Base-by-base conservation (phyloP, 2,888 invertebrate species). In the Blastobasis adustella region DNA sequence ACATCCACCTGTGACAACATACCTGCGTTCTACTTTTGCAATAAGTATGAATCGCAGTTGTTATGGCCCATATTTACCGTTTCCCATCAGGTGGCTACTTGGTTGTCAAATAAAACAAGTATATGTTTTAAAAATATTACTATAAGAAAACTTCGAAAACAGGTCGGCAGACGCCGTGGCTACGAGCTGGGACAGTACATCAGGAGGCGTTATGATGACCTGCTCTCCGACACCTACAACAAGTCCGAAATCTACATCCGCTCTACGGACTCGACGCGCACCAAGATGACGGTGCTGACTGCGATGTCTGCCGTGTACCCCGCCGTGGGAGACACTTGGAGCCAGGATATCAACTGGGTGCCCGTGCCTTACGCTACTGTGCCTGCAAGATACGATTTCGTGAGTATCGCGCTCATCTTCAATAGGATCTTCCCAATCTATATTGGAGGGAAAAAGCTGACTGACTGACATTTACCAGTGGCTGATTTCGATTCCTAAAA, bases 221-320 rank as follows among this genome's bases (percentile, higher is more conserved):
- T 76, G 4, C 57, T 79, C 5, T 67, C 76, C 0, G 57, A 60
- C 0, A 48, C 54, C n/a, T n/a, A n/a, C n/a, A n/a, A n/a, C n/a
- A n/a, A n/a, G n/a, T 74, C 76, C 0, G 72, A 78, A 56, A 68
- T 79, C 47, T 73, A 69, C 60, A 63, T 78, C 45, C 63, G 76
- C 0, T 71, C 76, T 7, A 76, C 76, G 1, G 76, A 76, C 58
- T 72, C 71, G 36, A 70, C 73, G 0, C 66, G 78, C 4, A 48
- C 76, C 1, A 76, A 76, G 62, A 75, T 76, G 76, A 71, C 77
- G 0, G 58, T 67, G 0, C 61, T 77, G 1, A 10, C 65, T 0
- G 70, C 70, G 0, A 59, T 76, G 66, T 66, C 76, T 0, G 75
- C 68, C 0, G 57, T 71, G 6, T 78, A 64, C 57, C 69, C 68